These are phyloP conservation scores for Sardina pilchardus DNA, from an alignment of 2,113 vertebrate species.

Conservation along the genomic window DNA sequence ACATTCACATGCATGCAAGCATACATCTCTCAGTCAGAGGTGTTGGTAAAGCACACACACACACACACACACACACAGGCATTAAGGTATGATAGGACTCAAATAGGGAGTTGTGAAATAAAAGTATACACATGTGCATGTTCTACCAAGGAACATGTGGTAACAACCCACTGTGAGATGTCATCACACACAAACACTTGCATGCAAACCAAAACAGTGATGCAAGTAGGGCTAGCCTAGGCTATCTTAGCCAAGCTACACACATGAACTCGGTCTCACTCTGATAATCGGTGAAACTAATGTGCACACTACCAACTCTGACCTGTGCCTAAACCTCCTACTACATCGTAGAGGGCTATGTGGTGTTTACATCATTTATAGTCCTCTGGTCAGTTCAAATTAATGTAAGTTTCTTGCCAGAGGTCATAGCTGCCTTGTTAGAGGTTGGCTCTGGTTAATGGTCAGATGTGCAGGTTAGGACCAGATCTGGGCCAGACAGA, in stretches of 20 bases:
- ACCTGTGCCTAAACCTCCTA: slow-evolving; percentile 29
- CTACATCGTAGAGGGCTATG: background rate
- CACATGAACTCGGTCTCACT: background rate
- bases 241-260: background rate
- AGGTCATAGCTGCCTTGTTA: slow-evolving; percentile 42
- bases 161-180: background rate
- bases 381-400: slow-evolving; percentile 38
- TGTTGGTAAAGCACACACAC: slow-evolving; percentile 45
- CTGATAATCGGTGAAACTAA: background rate
- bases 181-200: background rate
- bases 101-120: background rate
- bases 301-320: slow-evolving; percentile 21
- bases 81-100: background rate
- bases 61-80: slow-evolving; percentile 21
- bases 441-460: background rate
- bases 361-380: slow-evolving; percentile 33
- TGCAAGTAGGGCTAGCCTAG: no score
- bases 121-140: background rate
- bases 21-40: background rate
- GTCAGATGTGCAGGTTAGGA: background rate
- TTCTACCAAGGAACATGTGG: background rate
- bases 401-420: slow-evolving; percentile 49
- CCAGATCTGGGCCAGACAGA: background rate
- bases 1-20: background rate
- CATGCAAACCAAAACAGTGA: background rate